Base-by-base conservation (phyloP, 37 sponge, comb jelly and placozoan genomes). In the Mnemiopsis leidyi region DNA sequence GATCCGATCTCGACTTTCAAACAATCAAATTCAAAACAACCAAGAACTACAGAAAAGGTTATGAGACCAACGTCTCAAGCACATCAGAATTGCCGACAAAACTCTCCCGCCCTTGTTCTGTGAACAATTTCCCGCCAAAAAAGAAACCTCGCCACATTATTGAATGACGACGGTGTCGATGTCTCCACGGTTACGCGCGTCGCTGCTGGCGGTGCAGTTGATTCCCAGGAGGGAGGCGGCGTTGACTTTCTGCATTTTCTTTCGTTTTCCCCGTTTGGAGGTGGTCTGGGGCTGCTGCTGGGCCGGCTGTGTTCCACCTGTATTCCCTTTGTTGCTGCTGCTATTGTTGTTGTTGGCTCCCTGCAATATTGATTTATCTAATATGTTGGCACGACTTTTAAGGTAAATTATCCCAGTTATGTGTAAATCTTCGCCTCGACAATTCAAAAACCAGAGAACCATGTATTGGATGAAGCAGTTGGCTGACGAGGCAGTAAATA, bases 181-280 rank as follows among this genome's bases (percentile, higher is more conserved):
- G 36, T 85, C 90, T 3, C 90, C 90, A 1, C 90, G 23, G 90
- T 85, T 85, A 7, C 90, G 32, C n/a, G 90, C 61, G 35, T 85
- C 90, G 3, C 38, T 36, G 61, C 61, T 85, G 2, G 90, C 90
- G 0, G 90, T 85, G 26, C 90, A 85, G 61, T 85, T 85, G 24
- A 85, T 85, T n/a, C 90, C 90, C 13, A 85, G 90, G 26, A 85
- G 90, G 24, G 40, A 40, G 2, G 90, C 40, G 23, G 90, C 90
- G 90, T 85, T 85, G 18, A 85, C 90, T 38, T 85, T 85, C 90
- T 85, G 90, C 90, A 85, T 85, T 23, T 85, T 85, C 90, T 85
- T 85, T 0, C 61, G 40, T 40, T 85, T 85, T 18, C 90, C 90
- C 3, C 61, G 40, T 33, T 85, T 85, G 0, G 90, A 85, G 7